A percentile compares a stretch with the other conserved stretches of the same genome.
Conservation (phyloP, 2,888 invertebrate genomes). For the Tetragonisca angustula region DNA sequence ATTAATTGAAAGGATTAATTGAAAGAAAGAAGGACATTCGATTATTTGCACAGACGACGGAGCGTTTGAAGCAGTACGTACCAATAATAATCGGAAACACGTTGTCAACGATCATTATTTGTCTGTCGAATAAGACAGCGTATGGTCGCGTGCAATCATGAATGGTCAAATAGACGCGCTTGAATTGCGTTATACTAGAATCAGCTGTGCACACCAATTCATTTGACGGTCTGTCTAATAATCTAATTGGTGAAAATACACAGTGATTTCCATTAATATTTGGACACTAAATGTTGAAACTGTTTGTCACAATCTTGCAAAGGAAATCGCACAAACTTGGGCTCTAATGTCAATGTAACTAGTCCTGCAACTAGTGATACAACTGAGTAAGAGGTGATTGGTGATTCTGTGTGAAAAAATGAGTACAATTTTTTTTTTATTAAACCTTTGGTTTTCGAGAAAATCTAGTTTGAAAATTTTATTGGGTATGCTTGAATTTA, state of each 20-base stretch:
- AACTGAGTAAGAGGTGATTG: too few relatives aligned
- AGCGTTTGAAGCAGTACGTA: background rate
- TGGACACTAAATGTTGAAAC: too few relatives aligned
- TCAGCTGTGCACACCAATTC: conserved; percentile 12
- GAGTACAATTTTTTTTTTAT: too few relatives aligned
- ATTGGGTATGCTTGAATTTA: too few relatives aligned
- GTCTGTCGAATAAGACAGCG: background rate
- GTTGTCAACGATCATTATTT: conserved; percentile 20
- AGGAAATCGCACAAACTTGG: too few relatives aligned
- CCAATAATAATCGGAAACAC: background rate
- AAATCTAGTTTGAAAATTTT: too few relatives aligned
- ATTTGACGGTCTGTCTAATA: background rate
- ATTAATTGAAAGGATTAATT: background rate
- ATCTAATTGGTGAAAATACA: background rate
- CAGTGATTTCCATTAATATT: too few relatives aligned
- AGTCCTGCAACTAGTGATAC: too few relatives aligned
- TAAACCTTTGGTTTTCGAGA: too few relatives aligned
- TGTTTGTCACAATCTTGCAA: too few relatives aligned
- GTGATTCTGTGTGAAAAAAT: too few relatives aligned
- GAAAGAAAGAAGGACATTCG: background rate
- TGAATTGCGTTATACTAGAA: background rate
- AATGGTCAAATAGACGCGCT: conserved; percentile 33
- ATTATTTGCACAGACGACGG: background rate
- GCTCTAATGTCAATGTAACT: too few relatives aligned
- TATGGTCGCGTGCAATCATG: background rate